Percentiles rank a stretch among this genome's conserved stretches.
Evolutionary conservation across 1,140 invertebrate genomes (phyloP).

Genomic region (Trachymyrmex cornetzi): DNA sequence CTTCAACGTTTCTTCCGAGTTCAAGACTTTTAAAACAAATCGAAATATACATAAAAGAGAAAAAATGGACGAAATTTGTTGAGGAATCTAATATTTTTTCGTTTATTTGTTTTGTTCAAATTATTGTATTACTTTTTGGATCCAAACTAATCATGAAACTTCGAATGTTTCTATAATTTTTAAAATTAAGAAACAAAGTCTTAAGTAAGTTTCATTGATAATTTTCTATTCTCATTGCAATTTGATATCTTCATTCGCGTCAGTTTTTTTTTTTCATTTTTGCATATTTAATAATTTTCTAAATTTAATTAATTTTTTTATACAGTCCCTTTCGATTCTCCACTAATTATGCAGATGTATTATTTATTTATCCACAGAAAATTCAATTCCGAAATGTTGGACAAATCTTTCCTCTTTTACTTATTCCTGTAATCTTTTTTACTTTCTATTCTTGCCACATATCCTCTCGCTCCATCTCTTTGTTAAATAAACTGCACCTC

Average conservation of each 20-base stretch:
- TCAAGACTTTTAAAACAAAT: neutral
- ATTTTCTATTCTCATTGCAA: neutral
- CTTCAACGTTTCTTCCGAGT: neutral
- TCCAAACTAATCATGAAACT: neutral
- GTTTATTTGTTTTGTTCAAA: neutral
- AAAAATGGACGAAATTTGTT: neutral
- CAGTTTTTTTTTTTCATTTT: neutral
- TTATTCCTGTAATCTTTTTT: constrained; percentile 13
- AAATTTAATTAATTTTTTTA: neutral
- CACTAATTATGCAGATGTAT: constrained; percentile 3
- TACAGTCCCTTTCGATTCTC: neutral
- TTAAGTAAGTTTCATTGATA: neutral
- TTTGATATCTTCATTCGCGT: neutral
- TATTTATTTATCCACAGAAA: neutral
- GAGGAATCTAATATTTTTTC: neutral
- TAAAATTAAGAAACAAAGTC: neutral
- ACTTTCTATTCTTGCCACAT: constrained; percentile 44
- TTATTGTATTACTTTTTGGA: neutral
- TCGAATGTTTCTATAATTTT: neutral
- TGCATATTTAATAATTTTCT: neutral
- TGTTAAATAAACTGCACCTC: constrained; percentile 60
- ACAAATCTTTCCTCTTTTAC: constrained; percentile 26
- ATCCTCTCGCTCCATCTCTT: constrained; percentile 78
- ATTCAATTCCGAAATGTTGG: constrained; percentile 34
- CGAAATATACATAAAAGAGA: neutral